Evolutionary conservation across 1,140 invertebrate genomes (phyloP).

Genomic region (Oryctes rhinoceros): DNA sequence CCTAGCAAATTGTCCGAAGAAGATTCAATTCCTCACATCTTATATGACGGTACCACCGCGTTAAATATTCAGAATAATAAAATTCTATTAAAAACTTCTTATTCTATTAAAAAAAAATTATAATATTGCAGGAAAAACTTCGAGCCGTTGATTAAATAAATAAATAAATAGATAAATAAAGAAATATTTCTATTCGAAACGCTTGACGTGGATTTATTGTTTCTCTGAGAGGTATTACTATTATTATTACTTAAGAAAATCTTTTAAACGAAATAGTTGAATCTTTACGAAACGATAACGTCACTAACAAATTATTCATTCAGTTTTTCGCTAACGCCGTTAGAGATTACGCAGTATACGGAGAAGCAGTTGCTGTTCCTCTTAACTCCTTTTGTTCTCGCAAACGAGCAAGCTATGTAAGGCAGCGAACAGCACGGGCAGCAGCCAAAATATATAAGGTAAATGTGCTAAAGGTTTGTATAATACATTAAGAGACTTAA

Average conservation of each 20-base stretch:
- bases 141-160: too few species aligned
- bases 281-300: background rate
- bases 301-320: background rate
- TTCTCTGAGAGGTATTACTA: too few species aligned
- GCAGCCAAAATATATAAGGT: background rate
- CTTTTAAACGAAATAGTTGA: too few species aligned
- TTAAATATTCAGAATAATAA: background rate
- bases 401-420: background rate
- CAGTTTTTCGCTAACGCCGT: background rate
- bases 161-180: too few species aligned
- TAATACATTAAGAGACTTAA: slow-evolving; percentile 42
- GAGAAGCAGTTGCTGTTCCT: background rate
- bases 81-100: background rate
- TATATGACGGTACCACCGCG: background rate
- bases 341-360: background rate
- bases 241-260: too few species aligned
- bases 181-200: too few species aligned
- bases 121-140: too few species aligned
- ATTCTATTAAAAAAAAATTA: too few species aligned
- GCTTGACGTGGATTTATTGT: too few species aligned
- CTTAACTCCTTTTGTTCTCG: background rate
- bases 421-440: too few species aligned
- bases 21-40: background rate
- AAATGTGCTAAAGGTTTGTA: slow-evolving; percentile 21
- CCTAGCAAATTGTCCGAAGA: too few species aligned